Percentiles rank a stretch among this genome's conserved stretches.
Evolutionary conservation across 2,113 vertebrate species (phyloP).

Genomic region (Struthio camelus): DNA sequence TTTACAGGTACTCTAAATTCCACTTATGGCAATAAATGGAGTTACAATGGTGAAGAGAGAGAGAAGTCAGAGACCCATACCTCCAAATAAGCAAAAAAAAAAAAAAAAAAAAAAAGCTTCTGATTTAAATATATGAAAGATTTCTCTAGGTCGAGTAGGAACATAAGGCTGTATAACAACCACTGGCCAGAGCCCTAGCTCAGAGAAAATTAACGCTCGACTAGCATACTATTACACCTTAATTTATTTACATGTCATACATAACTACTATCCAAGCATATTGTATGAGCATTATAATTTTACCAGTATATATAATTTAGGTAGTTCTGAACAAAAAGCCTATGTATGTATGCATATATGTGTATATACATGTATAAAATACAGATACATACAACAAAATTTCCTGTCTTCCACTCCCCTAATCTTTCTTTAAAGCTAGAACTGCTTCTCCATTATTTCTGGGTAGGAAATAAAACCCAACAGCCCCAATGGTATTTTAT

Average conservation of each 20-base stretch:
- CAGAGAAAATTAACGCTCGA: not conserved
- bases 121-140: not conserved
- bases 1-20: not conserved
- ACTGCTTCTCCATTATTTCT: not conserved
- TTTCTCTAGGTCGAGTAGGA: not conserved
- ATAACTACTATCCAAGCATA: not conserved
- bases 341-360: too few species aligned
- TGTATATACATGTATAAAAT: not conserved
- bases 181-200: not conserved
- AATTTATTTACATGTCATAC: not conserved
- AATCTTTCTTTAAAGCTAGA: not conserved
- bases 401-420: not conserved
- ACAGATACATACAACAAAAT: not conserved
- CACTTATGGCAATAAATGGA: not conserved
- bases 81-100: not conserved
- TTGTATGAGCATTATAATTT: not conserved
- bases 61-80: not conserved
- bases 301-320: not conserved
- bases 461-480: not conserved
- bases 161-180: not conserved
- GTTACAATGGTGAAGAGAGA: not conserved
- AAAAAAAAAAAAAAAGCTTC: not conserved
- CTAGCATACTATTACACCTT: not conserved
- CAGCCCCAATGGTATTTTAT: not conserved
- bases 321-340: not conserved